Base-by-base conservation (phyloP, 2,888 invertebrate genomes). In the Sinhomidia bicolor region DNA sequence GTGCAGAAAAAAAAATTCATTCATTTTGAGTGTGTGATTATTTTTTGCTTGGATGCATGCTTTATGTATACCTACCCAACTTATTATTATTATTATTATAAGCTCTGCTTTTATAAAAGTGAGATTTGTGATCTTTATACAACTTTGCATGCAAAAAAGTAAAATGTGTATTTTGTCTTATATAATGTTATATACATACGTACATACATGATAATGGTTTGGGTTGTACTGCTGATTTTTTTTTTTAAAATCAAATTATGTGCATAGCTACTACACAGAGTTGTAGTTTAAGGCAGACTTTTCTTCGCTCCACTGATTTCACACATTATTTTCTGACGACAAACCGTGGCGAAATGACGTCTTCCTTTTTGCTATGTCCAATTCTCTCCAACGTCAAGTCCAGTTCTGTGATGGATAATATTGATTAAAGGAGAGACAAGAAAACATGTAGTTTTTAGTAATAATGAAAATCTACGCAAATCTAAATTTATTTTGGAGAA, bases 1-100 rank as follows among this genome's bases (percentile, higher is more conserved):
- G 29, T 57, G 78, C 57, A 79, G 78, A 29, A 79, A 41, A 79
- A 57, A 29, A 79, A 41, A 17, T 29, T 29, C 26, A 68, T 36
- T 74, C 7, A 51, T n/a, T 26, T 36, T 7, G n/a, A n/a, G n/a
- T n/a, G n/a, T n/a, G n/a, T n/a, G n/a, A 17, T 54, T 54, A 54
- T 1, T 17, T n/a, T 54, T 47, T 54, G 54, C 54, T n/a, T 54
- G 14, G 17, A n/a, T 36, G 54, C 6, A 17, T 54, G n/a, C n/a
- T n/a, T n/a, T n/a, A n/a, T n/a, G n/a, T n/a, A n/a, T n/a, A n/a
- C n/a, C n/a, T n/a, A n/a, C n/a, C n/a, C n/a, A n/a, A n/a, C n/a
- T n/a, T n/a, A n/a, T n/a, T n/a, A n/a, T n/a, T n/a, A n/a, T n/a
- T n/a, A 2, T 47, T 14, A n/a, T 10, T 47, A 47, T 32, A 68